A percentile compares a stretch with the other conserved stretches of the same genome.
Conservation (phyloP, 2,888 invertebrate species). For the Capitulum mitella region DNA sequence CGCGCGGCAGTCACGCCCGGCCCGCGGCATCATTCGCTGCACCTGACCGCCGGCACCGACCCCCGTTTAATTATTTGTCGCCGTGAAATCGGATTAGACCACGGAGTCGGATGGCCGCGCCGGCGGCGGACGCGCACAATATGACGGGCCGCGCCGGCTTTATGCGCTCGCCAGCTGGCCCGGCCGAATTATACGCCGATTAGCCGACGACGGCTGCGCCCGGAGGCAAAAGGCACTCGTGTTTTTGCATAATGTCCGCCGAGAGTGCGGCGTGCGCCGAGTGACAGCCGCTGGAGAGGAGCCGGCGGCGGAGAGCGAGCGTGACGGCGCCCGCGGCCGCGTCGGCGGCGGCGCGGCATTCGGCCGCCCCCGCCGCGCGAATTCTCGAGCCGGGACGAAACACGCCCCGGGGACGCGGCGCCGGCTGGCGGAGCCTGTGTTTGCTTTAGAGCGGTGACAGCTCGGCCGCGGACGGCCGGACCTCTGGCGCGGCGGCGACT, state of each 20-base stretch:
- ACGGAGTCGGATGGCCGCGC: neutral
- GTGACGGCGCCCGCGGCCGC: neutral
- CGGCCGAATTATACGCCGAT: constrained; percentile 13
- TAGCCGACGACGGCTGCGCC: neutral
- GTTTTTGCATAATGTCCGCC: constrained; percentile 14
- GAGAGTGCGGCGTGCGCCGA: neutral
- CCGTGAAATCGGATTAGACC: constrained; percentile 25
- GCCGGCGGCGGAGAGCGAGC: neutral
- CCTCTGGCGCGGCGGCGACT: too few species aligned
- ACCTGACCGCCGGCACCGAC: constrained; percentile 15
- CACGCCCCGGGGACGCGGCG: too few species aligned
- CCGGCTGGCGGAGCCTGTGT: too few species aligned
- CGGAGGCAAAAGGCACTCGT: constrained; percentile 12
- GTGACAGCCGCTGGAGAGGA: neutral
- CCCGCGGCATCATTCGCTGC: neutral
- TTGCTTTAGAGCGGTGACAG: too few species aligned
- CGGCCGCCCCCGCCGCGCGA: neutral
- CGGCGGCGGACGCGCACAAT: neutral
- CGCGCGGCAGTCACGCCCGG: constrained; percentile 1
- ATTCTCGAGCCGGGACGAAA: too few species aligned
- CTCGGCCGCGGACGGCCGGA: too few species aligned
- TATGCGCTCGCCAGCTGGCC: neutral
- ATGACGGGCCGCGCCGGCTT: neutral
- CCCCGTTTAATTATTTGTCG: constrained; percentile 24
- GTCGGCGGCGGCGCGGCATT: neutral